phyloP scores from a whole-genome alignment of 2,888 invertebrate genomes.

The Mesochorus sp. region DNA sequence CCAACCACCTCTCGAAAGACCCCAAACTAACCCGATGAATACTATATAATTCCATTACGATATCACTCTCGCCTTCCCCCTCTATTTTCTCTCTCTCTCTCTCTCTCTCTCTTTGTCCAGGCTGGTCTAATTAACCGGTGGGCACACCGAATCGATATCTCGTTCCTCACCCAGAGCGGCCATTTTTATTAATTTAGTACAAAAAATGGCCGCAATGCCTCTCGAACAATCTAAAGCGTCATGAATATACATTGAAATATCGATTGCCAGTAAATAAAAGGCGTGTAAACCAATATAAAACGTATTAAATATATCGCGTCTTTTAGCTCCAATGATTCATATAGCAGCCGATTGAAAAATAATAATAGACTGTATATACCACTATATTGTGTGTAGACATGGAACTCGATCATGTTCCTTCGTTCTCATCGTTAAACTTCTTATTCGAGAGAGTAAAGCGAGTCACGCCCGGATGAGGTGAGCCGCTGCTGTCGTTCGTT shows the following conservation, averaged over 20 bases:
- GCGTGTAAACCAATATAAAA: slow-evolving; percentile 6
- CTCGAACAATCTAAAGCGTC: slow-evolving; percentile 37
- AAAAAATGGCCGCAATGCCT: slow-evolving; percentile 53
- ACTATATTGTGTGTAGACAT: slow-evolving; percentile 62
- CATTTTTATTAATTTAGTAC: slow-evolving; percentile 63
- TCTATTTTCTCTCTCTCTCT: slow-evolving; percentile 18
- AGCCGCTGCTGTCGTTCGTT: slow-evolving; percentile 42
- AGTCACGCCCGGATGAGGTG: slow-evolving; percentile 73
- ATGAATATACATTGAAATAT: not conserved
- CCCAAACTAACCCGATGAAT: slow-evolving; percentile 58
- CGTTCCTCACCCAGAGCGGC: slow-evolving; percentile 55
- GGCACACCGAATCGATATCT: slow-evolving; percentile 49
- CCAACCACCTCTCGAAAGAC: not conserved
- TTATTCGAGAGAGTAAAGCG: slow-evolving; percentile 62
- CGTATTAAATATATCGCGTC: not conserved
- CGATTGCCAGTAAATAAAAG: not conserved
- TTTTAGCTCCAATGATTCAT: not conserved
- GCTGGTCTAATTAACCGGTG: slow-evolving; percentile 55
- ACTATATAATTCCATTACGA: slow-evolving; percentile 60
- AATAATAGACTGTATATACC: not conserved
- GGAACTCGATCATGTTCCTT: slow-evolving; percentile 56
- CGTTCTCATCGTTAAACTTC: slow-evolving; percentile 55
- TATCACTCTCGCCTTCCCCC: slow-evolving; percentile 34
- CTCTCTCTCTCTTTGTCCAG: slow-evolving; percentile 23
- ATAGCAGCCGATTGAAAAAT: not conserved